Base-by-base conservation (phyloP, 2,888 invertebrate species). In the Fragum sueziense region DNA sequence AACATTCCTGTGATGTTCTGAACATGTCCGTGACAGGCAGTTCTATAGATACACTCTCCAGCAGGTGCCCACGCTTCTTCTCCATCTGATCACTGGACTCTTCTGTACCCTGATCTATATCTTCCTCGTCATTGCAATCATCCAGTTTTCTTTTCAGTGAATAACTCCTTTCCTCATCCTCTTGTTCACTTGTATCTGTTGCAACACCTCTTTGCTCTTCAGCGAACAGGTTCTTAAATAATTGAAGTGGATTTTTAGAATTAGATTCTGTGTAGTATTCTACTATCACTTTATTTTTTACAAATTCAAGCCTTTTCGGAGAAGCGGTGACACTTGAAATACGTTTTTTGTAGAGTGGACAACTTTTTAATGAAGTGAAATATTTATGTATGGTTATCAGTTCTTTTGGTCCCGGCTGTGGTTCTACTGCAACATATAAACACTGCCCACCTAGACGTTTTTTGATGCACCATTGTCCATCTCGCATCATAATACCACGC, bases 331-430 rank as follows among this genome's bases (percentile, higher is more conserved):
- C 62, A 33, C 47, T 65, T 29, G 51, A 51, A 9, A 65, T 29
- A 22, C 51, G 22, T 52, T 72, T 72, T 31, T 51, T 72, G 47
- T 51, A 65, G 2, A 41, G 4, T 6, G 61, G 22, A 29, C 41
- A 25, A 11, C 72, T 62, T 52, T 72, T 72, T 22, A 72, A 33
- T 62, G 37, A n/a, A 9, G 65, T 65, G 27, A 27, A 72, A 25
- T 65, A 72, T 34, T 62, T 41, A 34, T 72, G 72, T 2, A 72
- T 20, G 0, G 62, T 72, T 52, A 72, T 25, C 3, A 72, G 11
- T 17, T 65, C 47, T 11, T n/a, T 62, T 25, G 65, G 72, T 47
- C 7, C 47, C 3, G 47, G 47, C 47, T 62, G 62, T 62, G 72
- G 72, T 7, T 47, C 17, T n/a, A 72, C 9, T 17, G 72, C 51